Evolutionary conservation across 2,797 vertebrate species (phyloP).

Genomic region (Neosilurus hyrtlii): DNA sequence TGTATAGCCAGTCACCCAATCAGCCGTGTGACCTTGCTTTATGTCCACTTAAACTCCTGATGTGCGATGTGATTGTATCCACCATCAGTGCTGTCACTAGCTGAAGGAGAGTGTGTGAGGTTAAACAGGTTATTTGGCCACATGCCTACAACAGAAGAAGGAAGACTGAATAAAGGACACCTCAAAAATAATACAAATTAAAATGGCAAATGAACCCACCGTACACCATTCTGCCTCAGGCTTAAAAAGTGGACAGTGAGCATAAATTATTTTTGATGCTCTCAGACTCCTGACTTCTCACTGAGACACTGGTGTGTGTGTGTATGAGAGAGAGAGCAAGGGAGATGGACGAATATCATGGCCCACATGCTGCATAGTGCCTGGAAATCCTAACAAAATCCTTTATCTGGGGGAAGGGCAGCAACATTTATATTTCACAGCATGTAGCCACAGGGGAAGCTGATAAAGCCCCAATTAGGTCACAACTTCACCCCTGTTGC

Average conservation of each 20-base stretch:
- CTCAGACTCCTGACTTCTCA: neutral
- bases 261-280: neutral
- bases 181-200: slow-evolving; percentile 3
- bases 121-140: slow-evolving; percentile 35
- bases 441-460: slow-evolving; percentile 17
- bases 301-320: neutral
- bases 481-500: slow-evolving; percentile 31
- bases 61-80: slow-evolving; percentile 44
- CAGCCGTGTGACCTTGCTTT: slow-evolving; percentile 12
- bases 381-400: slow-evolving; percentile 61
- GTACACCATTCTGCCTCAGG: neutral
- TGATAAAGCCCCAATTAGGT: slow-evolving; percentile 44
- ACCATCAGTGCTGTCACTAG: slow-evolving; percentile 35
- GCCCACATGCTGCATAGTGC: neutral
- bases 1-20: slow-evolving; percentile 34
- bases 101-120: slow-evolving; percentile 39
- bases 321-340: neutral
- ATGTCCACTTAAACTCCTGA: slow-evolving; percentile 29
- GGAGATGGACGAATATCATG: slow-evolving; percentile 8
- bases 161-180: slow-evolving; percentile 7
- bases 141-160: neutral
- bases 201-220: slow-evolving; percentile 7
- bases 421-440: slow-evolving; percentile 67
- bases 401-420: slow-evolving; percentile 48
- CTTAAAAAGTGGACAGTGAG: neutral